Conservation (phyloP, 2,797 vertebrate species). For the Micropoecilia bifurca region DNA sequence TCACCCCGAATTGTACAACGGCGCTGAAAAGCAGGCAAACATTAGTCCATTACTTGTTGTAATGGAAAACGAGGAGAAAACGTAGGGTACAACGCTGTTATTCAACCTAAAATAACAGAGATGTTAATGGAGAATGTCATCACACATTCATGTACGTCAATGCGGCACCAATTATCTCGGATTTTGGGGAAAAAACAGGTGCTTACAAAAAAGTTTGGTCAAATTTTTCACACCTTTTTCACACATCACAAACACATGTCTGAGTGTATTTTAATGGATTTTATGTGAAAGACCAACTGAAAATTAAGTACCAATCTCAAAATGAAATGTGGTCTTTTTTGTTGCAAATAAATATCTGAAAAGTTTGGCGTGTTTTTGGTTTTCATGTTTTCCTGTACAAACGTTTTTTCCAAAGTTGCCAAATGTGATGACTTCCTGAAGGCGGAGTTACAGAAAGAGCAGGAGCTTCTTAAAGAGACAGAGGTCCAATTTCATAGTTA, state of each 20-base stretch:
- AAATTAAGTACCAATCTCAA: neutral
- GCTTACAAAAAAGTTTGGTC: neutral
- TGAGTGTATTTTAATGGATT: neutral
- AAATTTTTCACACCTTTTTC: neutral
- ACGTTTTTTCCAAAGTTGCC: neutral
- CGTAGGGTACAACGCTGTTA: no score
- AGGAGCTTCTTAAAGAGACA: no score
- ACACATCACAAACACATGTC: neutral
- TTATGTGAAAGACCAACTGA: neutral
- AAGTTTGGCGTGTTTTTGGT: neutral
- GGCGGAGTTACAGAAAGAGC: no score
- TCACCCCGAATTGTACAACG: conserved; percentile 6
- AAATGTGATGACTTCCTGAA: no score
- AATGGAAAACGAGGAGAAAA: conserved; percentile 33
- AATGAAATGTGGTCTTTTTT: neutral
- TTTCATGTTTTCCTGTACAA: neutral
- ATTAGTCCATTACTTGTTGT: conserved; percentile 35
- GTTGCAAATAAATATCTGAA: neutral
- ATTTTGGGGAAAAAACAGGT: neutral
- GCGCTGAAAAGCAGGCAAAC: conserved; percentile 42
- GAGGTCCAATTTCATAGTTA: no score
- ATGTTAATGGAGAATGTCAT: neutral
- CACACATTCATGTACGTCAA: neutral
- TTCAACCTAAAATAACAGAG: neutral
- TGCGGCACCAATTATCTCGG: neutral